Base-by-base conservation (phyloP, 2,113 vertebrate genomes). In the Odontophorus gujanensis region DNA sequence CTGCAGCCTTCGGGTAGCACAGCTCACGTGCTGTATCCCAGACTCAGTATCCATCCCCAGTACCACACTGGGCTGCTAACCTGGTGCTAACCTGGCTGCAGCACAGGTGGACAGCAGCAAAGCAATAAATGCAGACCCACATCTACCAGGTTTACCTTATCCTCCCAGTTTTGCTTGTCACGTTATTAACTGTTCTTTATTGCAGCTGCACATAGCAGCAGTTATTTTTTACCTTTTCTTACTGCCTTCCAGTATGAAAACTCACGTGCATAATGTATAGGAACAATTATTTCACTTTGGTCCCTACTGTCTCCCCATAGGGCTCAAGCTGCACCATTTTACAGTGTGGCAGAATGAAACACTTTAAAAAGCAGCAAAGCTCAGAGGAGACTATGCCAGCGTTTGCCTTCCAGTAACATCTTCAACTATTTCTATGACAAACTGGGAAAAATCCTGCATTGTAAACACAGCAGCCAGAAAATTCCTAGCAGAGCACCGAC, bases 391-490 rank as follows among this genome's bases (percentile, higher is more conserved):
- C 6, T 0, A 21, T 0, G 4, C 74, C 73, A 78, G 30, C 38
- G 67, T 77, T 17, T 58, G 63, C 25, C 69, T 74, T 47, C 40
- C 68, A 30, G 43, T 34, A 79, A 80, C 78, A 80, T 47, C 89
- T 76, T 78, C 75, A 80, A 43, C 55, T 66, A 76, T 21, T 87
- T 45, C 42, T 59, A 18, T 61, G 8, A 79, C 42, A 28, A 7
- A 85, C 3, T 0, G n/a, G 50, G 59, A 30, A 83, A 58, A 94
- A 95, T 71, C 74, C 90, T 68, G 2, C 17, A n/a, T 50, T 32
- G 36, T 6, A 71, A 93, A 50, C 85, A 94, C 72, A 91, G 79
- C 16, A 86, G 77, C n/a, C 21, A 34, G 68, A 69, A 93, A 72
- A 87, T 84, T 96, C 85, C 78, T 47, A 17, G 40, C n/a, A 76